A percentile compares a stretch with the other conserved stretches of the same genome.
phyloP scores from a whole-genome alignment of 2,797 vertebrate genomes.

The Catharus ustulatus region DNA sequence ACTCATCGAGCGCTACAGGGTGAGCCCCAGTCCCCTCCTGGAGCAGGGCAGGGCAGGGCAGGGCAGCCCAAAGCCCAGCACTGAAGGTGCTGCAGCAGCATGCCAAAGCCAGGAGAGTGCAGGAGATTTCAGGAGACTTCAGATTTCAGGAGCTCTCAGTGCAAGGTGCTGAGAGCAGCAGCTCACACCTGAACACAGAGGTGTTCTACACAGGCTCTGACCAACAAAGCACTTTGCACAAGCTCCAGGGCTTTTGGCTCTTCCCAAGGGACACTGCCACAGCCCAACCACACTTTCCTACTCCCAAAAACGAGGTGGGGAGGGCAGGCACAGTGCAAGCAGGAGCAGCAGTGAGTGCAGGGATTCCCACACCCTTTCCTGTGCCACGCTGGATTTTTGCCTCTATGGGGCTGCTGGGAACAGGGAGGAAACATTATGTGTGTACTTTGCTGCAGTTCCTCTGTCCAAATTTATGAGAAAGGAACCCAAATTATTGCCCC shows the following conservation, averaged over 20 bases:
- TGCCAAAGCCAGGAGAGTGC: rapidly evolving
- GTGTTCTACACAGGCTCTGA: rapidly evolving
- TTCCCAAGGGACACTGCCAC: background rate
- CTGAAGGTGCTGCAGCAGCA: rapidly evolving
- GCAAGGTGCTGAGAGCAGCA: background rate
- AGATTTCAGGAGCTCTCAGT: background rate
- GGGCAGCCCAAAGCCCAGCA: background rate
- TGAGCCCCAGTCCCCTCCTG: slow-evolving; percentile 18
- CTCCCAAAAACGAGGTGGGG: background rate
- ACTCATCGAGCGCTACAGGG: slow-evolving; percentile 76
- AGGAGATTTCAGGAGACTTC: background rate
- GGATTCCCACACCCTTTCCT: background rate
- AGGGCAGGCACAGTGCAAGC: background rate
- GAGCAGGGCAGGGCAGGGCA: background rate
- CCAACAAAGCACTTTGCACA: background rate
- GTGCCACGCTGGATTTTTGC: background rate
- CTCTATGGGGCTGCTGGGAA: background rate
- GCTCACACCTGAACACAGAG: rapidly evolving
- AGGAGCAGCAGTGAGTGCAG: rapidly evolving
- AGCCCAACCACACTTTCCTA: rapidly evolving
- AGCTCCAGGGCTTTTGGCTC: background rate
- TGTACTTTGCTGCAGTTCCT: background rate
- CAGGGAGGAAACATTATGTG: background rate
- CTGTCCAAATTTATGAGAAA: background rate
- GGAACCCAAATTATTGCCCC: background rate